Evolutionary conservation across 2,113 vertebrate genomes (phyloP).

Genomic region (Ifrita kowaldi): DNA sequence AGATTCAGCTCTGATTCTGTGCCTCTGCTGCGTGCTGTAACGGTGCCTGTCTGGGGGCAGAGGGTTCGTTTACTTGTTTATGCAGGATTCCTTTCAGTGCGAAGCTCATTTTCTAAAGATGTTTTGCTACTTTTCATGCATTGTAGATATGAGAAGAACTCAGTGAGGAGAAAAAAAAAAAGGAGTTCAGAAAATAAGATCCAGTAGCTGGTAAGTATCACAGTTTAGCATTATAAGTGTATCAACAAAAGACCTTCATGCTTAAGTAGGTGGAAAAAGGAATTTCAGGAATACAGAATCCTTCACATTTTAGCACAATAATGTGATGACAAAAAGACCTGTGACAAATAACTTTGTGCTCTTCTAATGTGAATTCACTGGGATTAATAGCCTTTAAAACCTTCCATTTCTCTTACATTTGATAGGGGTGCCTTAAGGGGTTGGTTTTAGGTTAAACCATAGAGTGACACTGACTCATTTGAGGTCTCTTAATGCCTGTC

Average conservation of each 20-base stretch:
- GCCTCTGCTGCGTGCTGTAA: background rate
- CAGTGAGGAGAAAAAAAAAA: background rate
- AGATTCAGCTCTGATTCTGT: background rate
- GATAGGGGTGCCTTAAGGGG: background rate
- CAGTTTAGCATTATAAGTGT: background rate
- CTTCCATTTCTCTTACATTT: conserved; percentile 21
- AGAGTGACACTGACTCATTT: conserved; percentile 27
- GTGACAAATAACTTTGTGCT: conserved; percentile 5
- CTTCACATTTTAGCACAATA: conserved; percentile 10
- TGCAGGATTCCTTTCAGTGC: background rate
- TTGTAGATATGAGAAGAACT: background rate
- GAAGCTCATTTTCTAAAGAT: background rate
- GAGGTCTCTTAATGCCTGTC: conserved; percentile 45
- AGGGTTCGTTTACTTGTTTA: background rate
- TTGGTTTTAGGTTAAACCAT: conserved; percentile 26
- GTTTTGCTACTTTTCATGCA: background rate
- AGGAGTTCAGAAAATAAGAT: background rate
- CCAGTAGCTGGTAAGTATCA: background rate
- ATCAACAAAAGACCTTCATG: background rate
- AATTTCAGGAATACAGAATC: background rate
- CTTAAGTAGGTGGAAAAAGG: background rate
- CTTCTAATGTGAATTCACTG: background rate
- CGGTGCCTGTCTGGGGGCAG: background rate
- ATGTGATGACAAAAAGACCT: background rate
- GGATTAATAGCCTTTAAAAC: conserved; percentile 43